Evolutionary conservation across 1,140 invertebrate species (phyloP).

Genomic region (Drosophila leontia): DNA sequence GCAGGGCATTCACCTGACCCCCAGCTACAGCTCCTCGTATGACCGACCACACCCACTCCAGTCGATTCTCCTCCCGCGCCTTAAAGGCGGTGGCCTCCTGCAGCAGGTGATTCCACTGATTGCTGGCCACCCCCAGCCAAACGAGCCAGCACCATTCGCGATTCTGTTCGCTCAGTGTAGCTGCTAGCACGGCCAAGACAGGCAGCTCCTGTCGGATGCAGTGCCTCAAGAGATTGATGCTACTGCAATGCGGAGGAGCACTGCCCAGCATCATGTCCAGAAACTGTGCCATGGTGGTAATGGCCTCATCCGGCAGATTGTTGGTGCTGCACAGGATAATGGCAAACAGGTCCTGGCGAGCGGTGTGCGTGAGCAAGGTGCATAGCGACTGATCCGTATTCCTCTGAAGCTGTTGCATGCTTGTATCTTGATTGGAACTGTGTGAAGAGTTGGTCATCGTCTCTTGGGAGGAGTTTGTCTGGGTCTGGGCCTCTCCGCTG

Average conservation of each 20-base stretch:
- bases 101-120: constrained; percentile 76
- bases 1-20: constrained; percentile 85
- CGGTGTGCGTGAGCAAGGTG: constrained; percentile 43
- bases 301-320: constrained; percentile 46
- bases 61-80: constrained; percentile 29
- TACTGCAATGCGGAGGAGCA: constrained; percentile 72
- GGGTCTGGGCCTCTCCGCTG: constrained; percentile 28
- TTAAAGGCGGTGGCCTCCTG: constrained; percentile 10
- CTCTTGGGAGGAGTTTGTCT: constrained; percentile 69
- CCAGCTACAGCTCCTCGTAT: constrained; percentile 84
- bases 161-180: constrained; percentile 63
- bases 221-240: constrained; percentile 82
- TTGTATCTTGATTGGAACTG: constrained; percentile 57
- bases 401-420: constrained; percentile 42
- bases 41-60: constrained; percentile 60
- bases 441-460: constrained; percentile 72
- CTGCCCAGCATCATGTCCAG: constrained; percentile 62
- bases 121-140: constrained; percentile 86
- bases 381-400: constrained; percentile 51
- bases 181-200: constrained; percentile 87
- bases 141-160: constrained; percentile 86
- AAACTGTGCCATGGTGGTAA: constrained; percentile 38
- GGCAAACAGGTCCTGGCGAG: constrained; percentile 74
- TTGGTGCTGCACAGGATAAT: constrained; percentile 68
- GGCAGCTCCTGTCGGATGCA: constrained; percentile 80